These are phyloP conservation scores for Brachypterus glaber DNA, from an alignment of 2,888 invertebrate genomes.

Conservation along the genomic window DNA sequence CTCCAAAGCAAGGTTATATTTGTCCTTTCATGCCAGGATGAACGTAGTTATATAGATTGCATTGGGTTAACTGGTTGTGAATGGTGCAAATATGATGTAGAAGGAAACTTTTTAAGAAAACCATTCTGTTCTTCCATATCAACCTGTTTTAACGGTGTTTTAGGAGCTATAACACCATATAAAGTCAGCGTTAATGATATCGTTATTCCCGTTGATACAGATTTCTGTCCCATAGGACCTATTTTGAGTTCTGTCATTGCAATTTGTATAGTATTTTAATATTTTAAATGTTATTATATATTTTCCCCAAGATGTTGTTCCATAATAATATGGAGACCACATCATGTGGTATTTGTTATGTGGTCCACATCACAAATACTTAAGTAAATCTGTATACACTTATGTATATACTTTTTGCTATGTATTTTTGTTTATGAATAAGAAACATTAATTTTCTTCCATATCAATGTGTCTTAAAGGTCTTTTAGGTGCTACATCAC, in stretches of 20 bases:
- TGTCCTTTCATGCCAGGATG: constrained; percentile 57
- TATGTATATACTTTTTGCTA: constrained; percentile 13
- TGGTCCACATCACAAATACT: constrained; percentile 57
- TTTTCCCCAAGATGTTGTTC: no score
- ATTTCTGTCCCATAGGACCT: constrained; percentile 73
- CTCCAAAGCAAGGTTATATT: constrained; percentile 42
- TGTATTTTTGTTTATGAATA: constrained; percentile 21
- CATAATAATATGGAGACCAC: no score
- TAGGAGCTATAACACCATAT: constrained; percentile 75
- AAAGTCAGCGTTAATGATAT: constrained; percentile 53
- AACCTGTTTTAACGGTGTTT: constrained; percentile 77
- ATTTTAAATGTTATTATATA: no score
- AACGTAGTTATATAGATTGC: constrained; percentile 54
- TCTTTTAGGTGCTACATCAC: constrained; percentile 70
- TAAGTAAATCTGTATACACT: no score
- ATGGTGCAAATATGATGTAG: constrained; percentile 78
- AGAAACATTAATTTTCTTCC: constrained; percentile 68
- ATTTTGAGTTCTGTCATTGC: constrained; percentile 79
- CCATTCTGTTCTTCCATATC: constrained; percentile 76
- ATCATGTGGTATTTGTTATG: no score
- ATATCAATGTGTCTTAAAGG: constrained; percentile 80
- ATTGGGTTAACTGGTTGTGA: constrained; percentile 73
- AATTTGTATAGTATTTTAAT: no score
- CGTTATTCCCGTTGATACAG: constrained; percentile 35
- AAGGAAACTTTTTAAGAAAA: constrained; percentile 57